phyloP scores from a whole-genome alignment of 2,113 vertebrate genomes.

The Otis tarda region DNA sequence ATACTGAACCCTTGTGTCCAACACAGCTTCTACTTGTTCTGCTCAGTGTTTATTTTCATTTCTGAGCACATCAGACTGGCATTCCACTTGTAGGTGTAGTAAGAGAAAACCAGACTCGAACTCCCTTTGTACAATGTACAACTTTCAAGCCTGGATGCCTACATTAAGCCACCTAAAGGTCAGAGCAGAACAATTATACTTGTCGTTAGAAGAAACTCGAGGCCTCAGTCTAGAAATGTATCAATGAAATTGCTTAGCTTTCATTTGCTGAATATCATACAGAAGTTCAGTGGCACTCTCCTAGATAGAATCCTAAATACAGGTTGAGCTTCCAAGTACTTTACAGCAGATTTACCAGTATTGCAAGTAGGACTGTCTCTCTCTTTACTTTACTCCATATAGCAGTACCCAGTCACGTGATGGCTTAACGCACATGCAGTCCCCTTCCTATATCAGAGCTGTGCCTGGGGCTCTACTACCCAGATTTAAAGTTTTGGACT shows the following conservation, averaged over 20 bases:
- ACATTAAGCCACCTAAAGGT: constrained; percentile 42
- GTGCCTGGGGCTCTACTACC: background rate
- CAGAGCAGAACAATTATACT: constrained; percentile 38
- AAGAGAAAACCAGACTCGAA: background rate
- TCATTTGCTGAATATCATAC: background rate
- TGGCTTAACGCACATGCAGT: background rate
- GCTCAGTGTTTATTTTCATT: constrained; percentile 30
- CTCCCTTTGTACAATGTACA: background rate
- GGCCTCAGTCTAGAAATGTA: background rate
- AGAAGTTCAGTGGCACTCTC: background rate
- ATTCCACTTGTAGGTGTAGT: constrained; percentile 49
- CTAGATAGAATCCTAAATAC: background rate
- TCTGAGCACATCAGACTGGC: constrained; percentile 29
- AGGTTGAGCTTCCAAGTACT: background rate
- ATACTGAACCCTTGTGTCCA: background rate
- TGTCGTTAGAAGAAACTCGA: background rate
- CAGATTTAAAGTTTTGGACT: background rate
- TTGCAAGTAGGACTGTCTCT: background rate
- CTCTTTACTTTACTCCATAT: background rate
- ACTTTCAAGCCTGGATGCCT: constrained; percentile 26
- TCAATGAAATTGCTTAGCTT: constrained; percentile 16
- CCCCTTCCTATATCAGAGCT: background rate
- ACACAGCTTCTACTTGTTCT: background rate
- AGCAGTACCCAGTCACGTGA: background rate
- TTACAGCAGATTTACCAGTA: background rate